A percentile compares a stretch with the other conserved stretches of the same genome.
These are phyloP conservation scores for Odontomyia ornata DNA, from an alignment of 2,888 invertebrate species.

Conservation along the genomic window DNA sequence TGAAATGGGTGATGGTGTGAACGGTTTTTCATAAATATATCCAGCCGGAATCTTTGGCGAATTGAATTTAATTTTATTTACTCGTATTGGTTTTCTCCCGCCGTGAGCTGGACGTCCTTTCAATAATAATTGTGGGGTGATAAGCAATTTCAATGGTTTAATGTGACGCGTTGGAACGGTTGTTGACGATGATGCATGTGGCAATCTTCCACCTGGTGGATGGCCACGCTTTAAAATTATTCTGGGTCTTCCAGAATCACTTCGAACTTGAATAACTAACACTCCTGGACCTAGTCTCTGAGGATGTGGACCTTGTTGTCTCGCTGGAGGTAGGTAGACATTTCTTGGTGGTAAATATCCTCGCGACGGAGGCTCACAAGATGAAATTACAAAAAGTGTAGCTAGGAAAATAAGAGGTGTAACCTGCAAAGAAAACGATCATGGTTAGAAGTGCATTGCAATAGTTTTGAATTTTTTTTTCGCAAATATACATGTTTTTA, in stretches of 20 bases:
- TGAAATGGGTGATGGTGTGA: slow-evolving; percentile 53
- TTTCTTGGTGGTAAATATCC: slow-evolving; percentile 54
- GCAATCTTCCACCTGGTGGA: slow-evolving; percentile 30
- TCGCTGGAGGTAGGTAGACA: slow-evolving; percentile 45
- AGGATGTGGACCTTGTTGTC: background rate
- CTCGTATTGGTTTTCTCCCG: slow-evolving; percentile 47
- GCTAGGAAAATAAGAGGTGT: background rate
- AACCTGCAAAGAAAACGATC: background rate
- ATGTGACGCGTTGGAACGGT: background rate
- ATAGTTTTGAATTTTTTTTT: background rate
- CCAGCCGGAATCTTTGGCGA: slow-evolving; percentile 56
- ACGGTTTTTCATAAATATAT: slow-evolving; percentile 60
- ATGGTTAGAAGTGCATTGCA: background rate
- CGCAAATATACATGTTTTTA: background rate
- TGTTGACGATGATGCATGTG: background rate
- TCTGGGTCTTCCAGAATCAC: slow-evolving; percentile 59
- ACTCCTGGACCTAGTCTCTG: slow-evolving; percentile 54
- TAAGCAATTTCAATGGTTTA: slow-evolving; percentile 46
- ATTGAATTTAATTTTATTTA: slow-evolving; percentile 59
- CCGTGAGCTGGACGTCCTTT: slow-evolving; percentile 29
- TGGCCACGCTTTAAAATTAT: slow-evolving; percentile 59
- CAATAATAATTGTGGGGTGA: slow-evolving; percentile 49
- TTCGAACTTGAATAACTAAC: slow-evolving; percentile 62
- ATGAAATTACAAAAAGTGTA: slow-evolving; percentile 36
- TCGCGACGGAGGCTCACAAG: slow-evolving; percentile 54